phyloP scores from a whole-genome alignment of 2,888 invertebrate genomes.

The Psylliodes chrysocephalus region DNA sequence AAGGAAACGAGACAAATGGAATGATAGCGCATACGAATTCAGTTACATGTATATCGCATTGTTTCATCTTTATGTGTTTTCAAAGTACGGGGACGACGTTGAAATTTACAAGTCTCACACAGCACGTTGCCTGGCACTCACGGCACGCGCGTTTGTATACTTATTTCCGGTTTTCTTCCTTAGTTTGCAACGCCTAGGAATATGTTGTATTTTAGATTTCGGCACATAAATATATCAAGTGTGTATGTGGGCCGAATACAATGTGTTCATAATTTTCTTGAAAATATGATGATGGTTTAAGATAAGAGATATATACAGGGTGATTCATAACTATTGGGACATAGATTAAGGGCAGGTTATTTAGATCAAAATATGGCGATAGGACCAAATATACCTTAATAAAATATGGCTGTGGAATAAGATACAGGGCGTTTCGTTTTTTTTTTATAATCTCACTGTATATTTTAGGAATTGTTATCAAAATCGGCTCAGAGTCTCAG shows the following conservation, averaged over 20 bases:
- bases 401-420: too few relatives aligned
- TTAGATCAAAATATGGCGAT: too few relatives aligned
- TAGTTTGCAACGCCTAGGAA: slow-evolving; percentile 35
- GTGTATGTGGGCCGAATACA: slow-evolving; percentile 25
- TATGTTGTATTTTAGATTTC: slow-evolving; percentile 33
- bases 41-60: slow-evolving; percentile 59
- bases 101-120: slow-evolving; percentile 38
- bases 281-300: too few relatives aligned
- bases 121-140: slow-evolving; percentile 40
- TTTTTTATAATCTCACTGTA: too few relatives aligned
- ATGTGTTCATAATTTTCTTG: too few relatives aligned
- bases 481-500: too few relatives aligned
- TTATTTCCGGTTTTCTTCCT: slow-evolving; percentile 59
- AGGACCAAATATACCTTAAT: too few relatives aligned
- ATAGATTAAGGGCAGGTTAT: too few relatives aligned
- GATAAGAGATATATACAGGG: too few relatives aligned
- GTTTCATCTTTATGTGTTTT: slow-evolving; percentile 63
- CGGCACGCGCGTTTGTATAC: slow-evolving; percentile 59
- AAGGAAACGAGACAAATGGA: slow-evolving; percentile 60
- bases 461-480: too few relatives aligned
- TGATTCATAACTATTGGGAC: too few relatives aligned
- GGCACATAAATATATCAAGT: slow-evolving; percentile 44
- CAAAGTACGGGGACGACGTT: slow-evolving; percentile 40
- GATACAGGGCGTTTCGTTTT: too few relatives aligned
- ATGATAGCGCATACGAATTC: slow-evolving; percentile 57